phyloP scores from a whole-genome alignment of 2,888 invertebrate species.

The Xestia ashworthii region DNA sequence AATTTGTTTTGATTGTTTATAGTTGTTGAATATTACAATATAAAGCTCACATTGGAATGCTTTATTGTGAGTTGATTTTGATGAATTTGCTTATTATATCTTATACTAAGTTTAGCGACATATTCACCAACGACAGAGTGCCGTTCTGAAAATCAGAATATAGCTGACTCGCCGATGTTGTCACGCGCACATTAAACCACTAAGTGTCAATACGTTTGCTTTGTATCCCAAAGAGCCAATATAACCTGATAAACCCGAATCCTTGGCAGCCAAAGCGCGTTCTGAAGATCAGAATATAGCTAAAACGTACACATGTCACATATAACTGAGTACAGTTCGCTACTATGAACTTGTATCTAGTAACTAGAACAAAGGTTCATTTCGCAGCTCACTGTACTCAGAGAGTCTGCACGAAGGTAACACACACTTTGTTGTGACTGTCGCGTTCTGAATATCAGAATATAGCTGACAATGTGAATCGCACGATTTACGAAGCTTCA shows the following conservation, averaged over 20 bases:
- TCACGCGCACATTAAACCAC: neutral
- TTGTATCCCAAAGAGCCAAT: neutral
- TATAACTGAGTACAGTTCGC: neutral
- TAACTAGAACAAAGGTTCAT: neutral
- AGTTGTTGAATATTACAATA: neutral
- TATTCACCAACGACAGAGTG: neutral
- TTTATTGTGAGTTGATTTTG: neutral
- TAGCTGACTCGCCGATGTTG: neutral
- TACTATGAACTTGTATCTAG: neutral
- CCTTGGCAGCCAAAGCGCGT: neutral
- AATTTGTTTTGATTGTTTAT: neutral
- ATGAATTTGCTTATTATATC: neutral
- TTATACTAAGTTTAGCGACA: neutral
- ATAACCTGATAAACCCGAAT: too few relatives aligned
- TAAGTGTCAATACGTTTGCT: neutral
- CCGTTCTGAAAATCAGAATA: conserved; percentile 43
- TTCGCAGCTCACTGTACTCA: neutral
- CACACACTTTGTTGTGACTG: too few relatives aligned
- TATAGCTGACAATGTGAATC: neutral
- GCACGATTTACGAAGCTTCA: neutral
- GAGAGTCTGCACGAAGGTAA: too few relatives aligned
- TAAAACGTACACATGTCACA: neutral
- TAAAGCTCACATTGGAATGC: conserved; percentile 1
- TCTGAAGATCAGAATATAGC: conserved; percentile 19
- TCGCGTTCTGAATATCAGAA: conserved; percentile 4